Base-by-base conservation (phyloP, 2,797 vertebrate species). In the Chaunax sp. region DNA sequence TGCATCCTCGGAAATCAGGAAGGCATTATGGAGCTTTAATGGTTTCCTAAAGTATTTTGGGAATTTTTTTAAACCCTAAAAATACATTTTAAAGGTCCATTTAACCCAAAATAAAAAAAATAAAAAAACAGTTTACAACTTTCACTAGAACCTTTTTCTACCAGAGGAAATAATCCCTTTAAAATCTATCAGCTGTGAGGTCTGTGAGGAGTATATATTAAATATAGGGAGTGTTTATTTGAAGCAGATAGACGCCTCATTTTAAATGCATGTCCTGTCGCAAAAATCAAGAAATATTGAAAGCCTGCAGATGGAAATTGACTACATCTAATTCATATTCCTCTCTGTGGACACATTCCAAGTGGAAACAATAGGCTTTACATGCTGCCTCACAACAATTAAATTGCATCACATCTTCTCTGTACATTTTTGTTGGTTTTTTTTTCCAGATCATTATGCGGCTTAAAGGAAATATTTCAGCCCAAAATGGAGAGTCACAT, bases 341-440 rank as follows among this genome's bases (percentile, higher is more conserved):
- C 61, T 57, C 25, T 57, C 19, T 60, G 63, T 73, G 73, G 60
- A 56, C 38, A 30, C 10, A 47, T 53, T 78, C 63, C 49, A 62
- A 75, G 70, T 38, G 58, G 53, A 72, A 75, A 86, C 56, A 76
- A 56, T 30, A 54, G 46, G 40, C 59, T 69, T 79, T 55, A 64
- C 1, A 10, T 60, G 40, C 13, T 41, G 43, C 69, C 35, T 47
- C 38, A 50, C 64, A 78, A 66, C 37, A 77, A 70, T 80, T 44
- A 55, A 9, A 71, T 53, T 77, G 33, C 61, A 57, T 83, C 72
- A 49, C 23, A 22, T 41, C 6, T 35, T 19, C 60, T 44, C 7
- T 26, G 30, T 15, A n/a, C n/a, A n/a, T 37, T 38, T 23, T 61
- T 52, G 62, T 64, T 49, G 60, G 68, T 3, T 56, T 43, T 12